Conservation (phyloP, 2,888 invertebrate species). For the Callosobruchus maculatus region DNA sequence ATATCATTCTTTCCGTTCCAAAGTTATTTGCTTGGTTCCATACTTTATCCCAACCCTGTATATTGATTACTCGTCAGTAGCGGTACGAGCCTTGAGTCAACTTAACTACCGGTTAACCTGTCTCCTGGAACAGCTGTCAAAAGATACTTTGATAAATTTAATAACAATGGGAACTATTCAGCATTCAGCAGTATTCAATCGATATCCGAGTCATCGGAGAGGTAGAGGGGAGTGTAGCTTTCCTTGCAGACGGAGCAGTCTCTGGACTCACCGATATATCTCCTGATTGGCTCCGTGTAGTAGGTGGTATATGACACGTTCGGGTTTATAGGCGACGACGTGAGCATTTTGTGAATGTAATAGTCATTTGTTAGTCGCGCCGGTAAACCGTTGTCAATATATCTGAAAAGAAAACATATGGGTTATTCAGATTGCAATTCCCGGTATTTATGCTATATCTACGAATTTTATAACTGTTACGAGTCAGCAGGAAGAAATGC, state of each 20-base stretch:
- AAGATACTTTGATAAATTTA: no score
- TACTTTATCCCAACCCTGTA: no score
- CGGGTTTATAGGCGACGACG: conserved; percentile 50
- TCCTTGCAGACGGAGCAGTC: neutral
- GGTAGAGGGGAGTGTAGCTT: neutral
- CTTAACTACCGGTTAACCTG: no score
- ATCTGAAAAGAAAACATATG: no score
- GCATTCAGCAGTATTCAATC: neutral
- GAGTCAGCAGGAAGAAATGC: neutral
- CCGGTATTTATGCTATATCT: no score
- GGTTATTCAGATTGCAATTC: neutral
- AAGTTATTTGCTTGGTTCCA: no score
- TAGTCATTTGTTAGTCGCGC: conserved; percentile 67
- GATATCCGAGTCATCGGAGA: neutral
- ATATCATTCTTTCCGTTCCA: no score
- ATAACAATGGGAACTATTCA: no score
- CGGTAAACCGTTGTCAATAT: conserved; percentile 46
- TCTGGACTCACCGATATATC: conserved; percentile 60
- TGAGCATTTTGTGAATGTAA: conserved; percentile 66
- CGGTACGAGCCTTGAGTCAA: no score
- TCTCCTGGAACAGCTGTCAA: no score
- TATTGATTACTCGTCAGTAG: no score
- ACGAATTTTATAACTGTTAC: no score
- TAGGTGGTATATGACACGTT: conserved; percentile 48
- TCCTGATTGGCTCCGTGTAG: conserved; percentile 67